A percentile compares a stretch with the other conserved stretches of the same genome.
Conservation (phyloP, 2,113 vertebrate genomes). For the Macaca nemestrina region DNA sequence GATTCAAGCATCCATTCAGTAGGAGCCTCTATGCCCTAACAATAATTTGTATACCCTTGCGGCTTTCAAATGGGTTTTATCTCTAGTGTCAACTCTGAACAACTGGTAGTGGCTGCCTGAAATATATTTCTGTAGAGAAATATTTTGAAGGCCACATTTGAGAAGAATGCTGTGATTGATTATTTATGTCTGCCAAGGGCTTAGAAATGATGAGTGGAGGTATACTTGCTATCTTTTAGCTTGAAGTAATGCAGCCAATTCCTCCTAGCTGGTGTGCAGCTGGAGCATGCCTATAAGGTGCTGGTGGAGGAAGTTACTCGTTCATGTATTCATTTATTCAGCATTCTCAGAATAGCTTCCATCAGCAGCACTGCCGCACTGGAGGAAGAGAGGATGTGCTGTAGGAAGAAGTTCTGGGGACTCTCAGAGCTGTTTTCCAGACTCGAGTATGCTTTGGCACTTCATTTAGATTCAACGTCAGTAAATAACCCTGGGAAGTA, state of each 20-base stretch:
- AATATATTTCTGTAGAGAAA: conserved; percentile 27
- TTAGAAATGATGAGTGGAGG: conserved; percentile 22
- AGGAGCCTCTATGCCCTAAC: not conserved
- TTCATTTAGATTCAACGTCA: conserved; percentile 16
- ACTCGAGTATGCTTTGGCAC: not conserved
- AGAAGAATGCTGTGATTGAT: conserved; percentile 24
- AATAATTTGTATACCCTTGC: not conserved
- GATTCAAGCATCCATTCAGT: not conserved
- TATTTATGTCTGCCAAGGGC: conserved; percentile 34
- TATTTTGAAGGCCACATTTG: conserved; percentile 27
- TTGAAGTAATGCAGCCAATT: not conserved
- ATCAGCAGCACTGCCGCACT: not conserved
- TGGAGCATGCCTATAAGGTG: not conserved
- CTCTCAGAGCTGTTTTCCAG: not conserved
- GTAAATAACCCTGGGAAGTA: not conserved
- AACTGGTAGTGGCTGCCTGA: not conserved
- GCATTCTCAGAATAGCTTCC: not conserved
- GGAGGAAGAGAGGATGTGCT: not conserved
- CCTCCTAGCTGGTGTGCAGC: not conserved
- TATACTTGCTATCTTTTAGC: not conserved
- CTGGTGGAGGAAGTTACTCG: not conserved
- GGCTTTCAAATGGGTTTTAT: conserved; percentile 21
- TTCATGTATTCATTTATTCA: conserved; percentile 14
- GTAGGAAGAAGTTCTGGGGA: not conserved
- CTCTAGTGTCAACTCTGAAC: not conserved